Evolutionary conservation across 2,797 vertebrate genomes (phyloP), one percentile per base, ranked within the genome.

Genomic region (Pachyuromys duprasi): DNA sequence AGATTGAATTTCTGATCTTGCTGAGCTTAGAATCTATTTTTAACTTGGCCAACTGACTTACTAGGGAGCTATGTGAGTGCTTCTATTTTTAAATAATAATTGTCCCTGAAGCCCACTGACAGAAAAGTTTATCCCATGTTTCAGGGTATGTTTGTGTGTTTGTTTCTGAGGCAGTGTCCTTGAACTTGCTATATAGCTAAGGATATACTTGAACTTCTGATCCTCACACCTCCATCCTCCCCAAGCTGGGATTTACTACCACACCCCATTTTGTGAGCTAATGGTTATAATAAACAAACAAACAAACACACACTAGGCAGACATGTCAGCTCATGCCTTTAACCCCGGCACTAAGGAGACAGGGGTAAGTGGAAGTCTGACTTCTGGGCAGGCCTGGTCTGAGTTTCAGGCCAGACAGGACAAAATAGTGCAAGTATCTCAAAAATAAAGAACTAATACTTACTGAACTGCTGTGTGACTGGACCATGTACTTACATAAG

Each of bases 11-110:
- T 97, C 97, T 89, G 60, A 33, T 89, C 94, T 90, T 76, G 95
- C 97, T 97, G 96, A 96, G 95, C 97, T 98, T 97, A 95, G 96
- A 97, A 93, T 94, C 94, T 97, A 97, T 97, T 97, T 97, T 97
- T 96, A 96, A 86, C 89, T 86, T 89, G 94, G 95, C 96, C 97
- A 97, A 97, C 88, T 96, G 96, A 97, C 92, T 96, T 97, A 94
- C 93, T 96, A 89, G 63, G 88, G 74, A 96, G 39, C 49, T 95
- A 92, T 89, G 96, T 96, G 95, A 97, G 90, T 72, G 81, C 20
- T 95, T 88, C 93, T 97, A 97, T 97, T 97, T 97, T 96, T 49
- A 94, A 93, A 45, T 90, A 94, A 94, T 95, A 92, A 82, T 80
- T 93, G 92, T 86, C 94, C 87, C 84, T 93, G 86, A 70, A 53